Conservation (phyloP, 2,888 invertebrate species). For the Chromoteleia sp. region DNA sequence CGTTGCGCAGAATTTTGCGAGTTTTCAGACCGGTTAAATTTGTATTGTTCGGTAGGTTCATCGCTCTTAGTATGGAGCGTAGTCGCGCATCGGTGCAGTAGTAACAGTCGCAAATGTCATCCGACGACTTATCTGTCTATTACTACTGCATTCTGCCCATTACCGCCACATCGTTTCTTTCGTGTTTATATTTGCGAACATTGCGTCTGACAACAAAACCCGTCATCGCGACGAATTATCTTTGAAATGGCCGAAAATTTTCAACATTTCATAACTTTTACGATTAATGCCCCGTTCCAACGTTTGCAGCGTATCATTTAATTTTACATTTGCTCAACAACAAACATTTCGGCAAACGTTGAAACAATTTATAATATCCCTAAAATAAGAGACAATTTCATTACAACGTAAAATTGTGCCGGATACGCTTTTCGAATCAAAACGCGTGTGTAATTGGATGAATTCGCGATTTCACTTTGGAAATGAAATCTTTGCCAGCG, state of each 20-base stretch:
- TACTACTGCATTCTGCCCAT: conserved; percentile 59
- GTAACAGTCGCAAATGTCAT: conserved; percentile 65
- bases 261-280: conserved; percentile 31
- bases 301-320: conserved; percentile 20
- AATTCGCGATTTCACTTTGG: conserved; percentile 15
- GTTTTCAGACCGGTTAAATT: conserved; percentile 59
- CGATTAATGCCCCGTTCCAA: conserved; percentile 25
- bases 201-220: conserved; percentile 49
- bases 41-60: conserved; percentile 61
- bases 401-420: conserved; percentile 10
- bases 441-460: conserved; percentile 14
- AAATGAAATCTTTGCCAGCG: not conserved
- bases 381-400: conserved; percentile 19
- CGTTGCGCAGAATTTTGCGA: conserved; percentile 42
- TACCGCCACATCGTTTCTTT: conserved; percentile 54
- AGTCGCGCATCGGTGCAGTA: conserved; percentile 45
- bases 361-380: conserved; percentile 25
- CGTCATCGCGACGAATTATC: conserved; percentile 42
- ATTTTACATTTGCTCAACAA: conserved; percentile 23
- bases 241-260: conserved; percentile 14
- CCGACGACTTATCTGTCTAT: conserved; percentile 65
- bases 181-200: conserved; percentile 45
- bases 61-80: conserved; percentile 45
- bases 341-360: conserved; percentile 17
- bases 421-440: conserved; percentile 19